Percentiles rank a stretch among this genome's conserved stretches.
Conservation (phyloP, 2,888 invertebrate species). For the Villa cingulata region DNA sequence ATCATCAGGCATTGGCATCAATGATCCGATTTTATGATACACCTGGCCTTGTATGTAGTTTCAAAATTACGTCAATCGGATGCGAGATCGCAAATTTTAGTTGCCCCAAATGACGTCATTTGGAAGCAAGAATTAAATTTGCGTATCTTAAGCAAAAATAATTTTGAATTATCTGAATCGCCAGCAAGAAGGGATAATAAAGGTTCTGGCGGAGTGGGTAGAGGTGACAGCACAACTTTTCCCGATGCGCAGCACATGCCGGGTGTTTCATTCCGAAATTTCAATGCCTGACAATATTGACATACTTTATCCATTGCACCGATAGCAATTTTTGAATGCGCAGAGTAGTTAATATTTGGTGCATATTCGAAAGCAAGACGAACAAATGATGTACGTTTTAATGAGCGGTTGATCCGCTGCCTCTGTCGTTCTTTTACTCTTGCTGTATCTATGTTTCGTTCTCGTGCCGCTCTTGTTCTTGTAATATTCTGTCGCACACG, state of each 20-base stretch:
- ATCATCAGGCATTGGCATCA: conserved; percentile 1
- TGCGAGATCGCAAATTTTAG: conserved; percentile 2
- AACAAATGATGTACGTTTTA: conserved; percentile 5
- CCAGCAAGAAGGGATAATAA: conserved; percentile 1
- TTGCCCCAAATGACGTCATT: conserved; percentile 7
- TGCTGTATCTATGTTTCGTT: background rate
- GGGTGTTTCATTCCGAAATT: conserved; percentile 6
- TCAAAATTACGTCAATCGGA: conserved; percentile 2
- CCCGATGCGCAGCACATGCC: conserved; percentile 8
- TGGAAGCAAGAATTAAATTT: conserved; percentile 2
- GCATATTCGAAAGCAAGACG: conserved; percentile 20
- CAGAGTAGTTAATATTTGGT: conserved; percentile 20
- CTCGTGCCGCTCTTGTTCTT: no score
- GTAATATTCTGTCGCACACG: no score
- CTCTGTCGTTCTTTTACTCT: background rate
- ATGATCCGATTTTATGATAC: conserved; percentile 1
- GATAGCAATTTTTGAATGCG: conserved; percentile 19
- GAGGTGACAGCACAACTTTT: conserved; percentile 7
- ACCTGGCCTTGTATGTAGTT: conserved; percentile 3
- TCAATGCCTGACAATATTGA: conserved; percentile 11
- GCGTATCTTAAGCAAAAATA: conserved; percentile 4
- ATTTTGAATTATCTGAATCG: conserved; percentile 7
- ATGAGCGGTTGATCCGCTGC: background rate
- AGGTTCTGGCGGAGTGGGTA: conserved; percentile 1
- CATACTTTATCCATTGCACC: no score